These are phyloP conservation scores for Chiridota heheva DNA, from an alignment of 35 echinoderm and acorn worm genomes.

Conservation along the genomic window DNA sequence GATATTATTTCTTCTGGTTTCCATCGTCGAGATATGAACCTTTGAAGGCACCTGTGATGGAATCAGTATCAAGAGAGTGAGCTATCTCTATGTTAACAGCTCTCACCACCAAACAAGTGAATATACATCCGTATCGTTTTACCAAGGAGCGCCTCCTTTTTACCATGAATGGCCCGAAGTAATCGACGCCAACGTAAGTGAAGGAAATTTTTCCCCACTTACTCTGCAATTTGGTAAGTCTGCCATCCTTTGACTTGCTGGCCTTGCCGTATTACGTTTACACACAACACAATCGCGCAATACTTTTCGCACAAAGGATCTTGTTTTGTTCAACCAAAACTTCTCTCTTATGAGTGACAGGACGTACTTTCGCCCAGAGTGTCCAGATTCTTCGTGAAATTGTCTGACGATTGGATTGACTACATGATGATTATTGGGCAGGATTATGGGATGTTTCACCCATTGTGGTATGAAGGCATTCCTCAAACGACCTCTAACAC, in stretches of 20 bases:
- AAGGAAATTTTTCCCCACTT: constrained; percentile 35
- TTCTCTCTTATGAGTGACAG: constrained; percentile 12
- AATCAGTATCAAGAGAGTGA: constrained; percentile 11
- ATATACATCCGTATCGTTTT: constrained; percentile 59
- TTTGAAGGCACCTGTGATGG: constrained; percentile 33
- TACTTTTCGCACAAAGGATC: background rate
- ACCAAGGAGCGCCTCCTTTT: constrained; percentile 30
- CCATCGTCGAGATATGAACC: constrained; percentile 39
- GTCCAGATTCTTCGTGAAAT: constrained; percentile 32
- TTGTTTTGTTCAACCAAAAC: constrained; percentile 43
- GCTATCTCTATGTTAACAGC: constrained; percentile 55
- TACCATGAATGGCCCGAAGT: constrained; percentile 29
- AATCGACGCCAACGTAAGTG: constrained; percentile 26
- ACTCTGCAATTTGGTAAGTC: constrained; percentile 40
- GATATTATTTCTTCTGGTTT: constrained; percentile 12
- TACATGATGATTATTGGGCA: constrained; percentile 33
- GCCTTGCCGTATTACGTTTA: constrained; percentile 8
- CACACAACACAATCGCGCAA: constrained; percentile 33
- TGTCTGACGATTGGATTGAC: constrained; percentile 30
- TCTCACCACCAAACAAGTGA: constrained; percentile 44
- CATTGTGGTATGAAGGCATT: constrained; percentile 19
- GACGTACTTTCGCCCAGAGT: constrained; percentile 37
- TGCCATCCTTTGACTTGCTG: constrained; percentile 56
- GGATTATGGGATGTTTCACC: constrained; percentile 35
- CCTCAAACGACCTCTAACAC: constrained; percentile 32